These are phyloP conservation scores for Taurulus bubalis DNA, from an alignment of 2,113 vertebrate species.

Conservation along the genomic window DNA sequence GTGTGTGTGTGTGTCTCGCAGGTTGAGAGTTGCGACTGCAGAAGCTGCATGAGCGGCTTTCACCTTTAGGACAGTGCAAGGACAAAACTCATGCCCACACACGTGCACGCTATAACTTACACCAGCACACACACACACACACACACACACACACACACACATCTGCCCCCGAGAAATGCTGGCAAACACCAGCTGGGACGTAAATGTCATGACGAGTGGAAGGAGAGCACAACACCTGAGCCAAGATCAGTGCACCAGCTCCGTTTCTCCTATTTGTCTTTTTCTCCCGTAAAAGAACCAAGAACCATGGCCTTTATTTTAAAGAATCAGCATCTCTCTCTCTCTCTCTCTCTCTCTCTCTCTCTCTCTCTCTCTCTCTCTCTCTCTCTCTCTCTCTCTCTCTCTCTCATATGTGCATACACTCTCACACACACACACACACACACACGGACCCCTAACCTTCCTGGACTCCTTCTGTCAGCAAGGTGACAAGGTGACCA, in stretches of 20 bases:
- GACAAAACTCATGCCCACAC: constrained; percentile 35
- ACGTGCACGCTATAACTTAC: constrained; percentile 28
- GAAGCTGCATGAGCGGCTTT: constrained; percentile 50
- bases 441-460: constrained; percentile 23
- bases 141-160: constrained; percentile 15
- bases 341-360: background rate
- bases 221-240: constrained; percentile 49
- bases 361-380: background rate
- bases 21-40: constrained; percentile 42
- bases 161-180: constrained; percentile 30
- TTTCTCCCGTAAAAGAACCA: constrained; percentile 4
- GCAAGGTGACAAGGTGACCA: constrained; percentile 63
- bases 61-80: constrained; percentile 17
- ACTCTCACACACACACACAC: constrained; percentile 14
- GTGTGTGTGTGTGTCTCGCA: constrained; percentile 9
- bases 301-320: background rate
- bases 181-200: constrained; percentile 47
- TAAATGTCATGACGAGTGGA: constrained; percentile 58
- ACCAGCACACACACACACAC: constrained; percentile 3
- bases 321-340: background rate
- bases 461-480: constrained; percentile 50
- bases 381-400: background rate
- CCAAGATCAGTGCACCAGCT: background rate
- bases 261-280: background rate
- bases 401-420: background rate